These are phyloP conservation scores for Lissocephala sabroskyi DNA, from an alignment of 2,888 invertebrate species.

Conservation along the genomic window DNA sequence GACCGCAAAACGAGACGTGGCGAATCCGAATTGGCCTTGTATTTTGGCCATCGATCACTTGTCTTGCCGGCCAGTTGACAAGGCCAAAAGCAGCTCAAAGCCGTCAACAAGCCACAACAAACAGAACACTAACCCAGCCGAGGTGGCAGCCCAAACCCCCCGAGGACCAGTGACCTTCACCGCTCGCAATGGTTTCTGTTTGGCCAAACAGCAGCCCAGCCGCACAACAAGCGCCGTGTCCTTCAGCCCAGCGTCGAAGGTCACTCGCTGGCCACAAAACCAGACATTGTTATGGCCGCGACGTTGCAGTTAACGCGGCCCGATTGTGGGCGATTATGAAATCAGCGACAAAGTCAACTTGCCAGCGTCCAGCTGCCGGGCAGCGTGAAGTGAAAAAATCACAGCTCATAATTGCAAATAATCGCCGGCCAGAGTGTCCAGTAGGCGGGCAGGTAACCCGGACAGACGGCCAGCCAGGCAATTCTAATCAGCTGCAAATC, in stretches of 20 bases:
- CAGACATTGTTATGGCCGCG: background rate
- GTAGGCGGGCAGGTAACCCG: conserved; percentile 9
- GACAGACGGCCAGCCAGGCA: background rate
- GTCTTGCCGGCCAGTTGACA: conserved; percentile 10
- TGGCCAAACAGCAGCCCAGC: conserved; percentile 15
- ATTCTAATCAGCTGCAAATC: conserved; percentile 54
- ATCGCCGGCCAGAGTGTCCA: conserved; percentile 37
- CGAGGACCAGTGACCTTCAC: conserved; percentile 32
- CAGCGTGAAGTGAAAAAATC: conserved; percentile 23
- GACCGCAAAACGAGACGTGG: conserved; percentile 30
- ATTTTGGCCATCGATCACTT: conserved; percentile 43
- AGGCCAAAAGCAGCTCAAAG: conserved; percentile 19
- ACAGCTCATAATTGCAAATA: conserved; percentile 60
- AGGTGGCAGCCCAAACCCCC: conserved; percentile 25
- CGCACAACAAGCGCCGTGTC: background rate
- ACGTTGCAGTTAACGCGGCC: no score
- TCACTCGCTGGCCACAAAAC: no score
- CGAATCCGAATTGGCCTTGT: conserved; percentile 35
- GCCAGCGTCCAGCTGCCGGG: background rate
- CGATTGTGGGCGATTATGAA: conserved; percentile 39
- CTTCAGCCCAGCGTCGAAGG: no score
- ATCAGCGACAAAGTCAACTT: conserved; percentile 43
- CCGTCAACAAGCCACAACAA: conserved; percentile 7
- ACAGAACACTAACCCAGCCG: background rate
- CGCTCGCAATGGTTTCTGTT: background rate